Evolutionary conservation across 1,140 invertebrate species (phyloP).

Genomic region (Grapholita molesta): DNA sequence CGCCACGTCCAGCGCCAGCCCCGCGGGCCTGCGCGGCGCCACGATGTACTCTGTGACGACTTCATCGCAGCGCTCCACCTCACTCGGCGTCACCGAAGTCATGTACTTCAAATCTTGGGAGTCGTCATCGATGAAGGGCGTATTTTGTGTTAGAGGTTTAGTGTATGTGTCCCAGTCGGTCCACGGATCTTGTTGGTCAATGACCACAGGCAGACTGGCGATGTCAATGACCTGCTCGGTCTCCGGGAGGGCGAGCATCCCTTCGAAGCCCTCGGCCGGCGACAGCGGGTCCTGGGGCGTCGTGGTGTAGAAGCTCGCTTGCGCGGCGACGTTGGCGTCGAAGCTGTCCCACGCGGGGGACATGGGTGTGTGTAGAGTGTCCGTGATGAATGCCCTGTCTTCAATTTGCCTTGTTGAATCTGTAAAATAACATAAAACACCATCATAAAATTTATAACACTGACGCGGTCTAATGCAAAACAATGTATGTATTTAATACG

Average conservation of each 20-base stretch:
- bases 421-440: slow-evolving; percentile 37
- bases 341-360: slow-evolving; percentile 64
- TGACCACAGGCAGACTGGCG: slow-evolving; percentile 54
- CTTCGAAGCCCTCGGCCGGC: slow-evolving; percentile 43
- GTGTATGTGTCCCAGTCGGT: slow-evolving; percentile 45
- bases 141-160: slow-evolving; percentile 48
- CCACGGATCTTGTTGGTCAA: slow-evolving; percentile 43
- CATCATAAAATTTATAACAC: neutral
- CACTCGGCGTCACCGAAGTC: slow-evolving; percentile 51
- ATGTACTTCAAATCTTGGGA: slow-evolving; percentile 55
- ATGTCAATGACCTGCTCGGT: slow-evolving; percentile 60
- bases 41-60: slow-evolving; percentile 47
- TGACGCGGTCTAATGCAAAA: no score
- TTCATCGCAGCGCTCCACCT: slow-evolving; percentile 54
- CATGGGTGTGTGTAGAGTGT: slow-evolving; percentile 65
- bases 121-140: slow-evolving; percentile 64
- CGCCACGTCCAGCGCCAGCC: slow-evolving; percentile 46
- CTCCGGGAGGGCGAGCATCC: slow-evolving; percentile 40
- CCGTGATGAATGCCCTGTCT: slow-evolving; percentile 59
- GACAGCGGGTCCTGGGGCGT: slow-evolving; percentile 47
- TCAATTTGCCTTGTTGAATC: slow-evolving; percentile 54
- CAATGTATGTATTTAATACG: no score
- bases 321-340: slow-evolving; percentile 54
- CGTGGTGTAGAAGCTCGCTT: slow-evolving; percentile 44
- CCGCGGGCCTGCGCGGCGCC: slow-evolving; percentile 21